Conservation (phyloP, 1,140 invertebrate species). For the Drosophila rhopaloa region DNA sequence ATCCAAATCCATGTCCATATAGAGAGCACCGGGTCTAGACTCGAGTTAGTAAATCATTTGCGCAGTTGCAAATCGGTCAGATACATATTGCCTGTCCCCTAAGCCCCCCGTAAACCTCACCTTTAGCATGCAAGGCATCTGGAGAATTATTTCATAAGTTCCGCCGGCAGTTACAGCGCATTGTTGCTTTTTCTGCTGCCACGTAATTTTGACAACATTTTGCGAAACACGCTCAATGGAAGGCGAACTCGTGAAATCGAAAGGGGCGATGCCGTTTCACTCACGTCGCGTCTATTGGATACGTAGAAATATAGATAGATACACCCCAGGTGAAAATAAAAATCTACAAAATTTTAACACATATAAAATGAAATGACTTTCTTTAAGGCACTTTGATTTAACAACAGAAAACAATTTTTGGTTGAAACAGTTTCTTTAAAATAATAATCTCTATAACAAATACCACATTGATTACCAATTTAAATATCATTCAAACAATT, state of each 20-base stretch:
- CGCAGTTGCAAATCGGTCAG: constrained; percentile 35
- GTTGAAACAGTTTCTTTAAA: too few relatives aligned
- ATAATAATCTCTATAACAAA: too few relatives aligned
- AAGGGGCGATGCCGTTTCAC: constrained; percentile 34
- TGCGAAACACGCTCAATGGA: constrained; percentile 61
- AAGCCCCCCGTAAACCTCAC: neutral
- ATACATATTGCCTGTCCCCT: neutral
- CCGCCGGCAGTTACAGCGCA: constrained; percentile 53
- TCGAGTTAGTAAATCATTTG: constrained; percentile 41
- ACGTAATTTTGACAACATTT: constrained; percentile 72
- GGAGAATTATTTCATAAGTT: constrained; percentile 70
- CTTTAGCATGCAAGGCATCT: constrained; percentile 26
- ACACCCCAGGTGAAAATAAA: constrained; percentile 13
- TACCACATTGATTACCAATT: too few relatives aligned
- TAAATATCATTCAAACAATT: too few relatives aligned
- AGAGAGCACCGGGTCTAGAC: constrained; percentile 19
- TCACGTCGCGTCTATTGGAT: constrained; percentile 48
- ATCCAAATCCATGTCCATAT: constrained; percentile 28
- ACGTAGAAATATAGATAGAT: constrained; percentile 9
- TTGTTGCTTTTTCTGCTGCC: constrained; percentile 38
- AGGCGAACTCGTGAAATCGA: constrained; percentile 39
- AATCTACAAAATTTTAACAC: neutral
- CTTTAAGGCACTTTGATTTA: too few relatives aligned
- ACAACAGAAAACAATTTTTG: too few relatives aligned
- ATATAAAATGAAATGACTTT: neutral